Conservation (phyloP, 2,113 vertebrate species). For the Vanacampus margaritifer region DNA sequence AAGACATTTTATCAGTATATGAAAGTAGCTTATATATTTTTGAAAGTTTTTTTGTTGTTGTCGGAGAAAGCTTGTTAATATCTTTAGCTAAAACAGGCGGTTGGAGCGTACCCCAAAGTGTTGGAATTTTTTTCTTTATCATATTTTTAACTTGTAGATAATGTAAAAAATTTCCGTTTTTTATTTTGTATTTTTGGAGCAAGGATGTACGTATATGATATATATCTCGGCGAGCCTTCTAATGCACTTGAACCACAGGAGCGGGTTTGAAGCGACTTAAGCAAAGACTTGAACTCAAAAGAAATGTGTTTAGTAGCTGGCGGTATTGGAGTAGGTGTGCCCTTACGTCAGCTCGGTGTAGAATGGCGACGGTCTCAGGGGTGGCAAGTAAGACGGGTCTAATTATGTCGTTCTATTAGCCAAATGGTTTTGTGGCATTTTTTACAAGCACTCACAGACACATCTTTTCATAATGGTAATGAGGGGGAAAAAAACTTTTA, state of each 20-base stretch:
- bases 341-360: neutral
- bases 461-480: neutral
- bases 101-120: no score
- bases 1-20: no score
- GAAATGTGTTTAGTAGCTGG: neutral
- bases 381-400: neutral
- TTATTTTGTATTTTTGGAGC: no score
- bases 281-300: neutral
- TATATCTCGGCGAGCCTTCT: no score
- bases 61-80: no score
- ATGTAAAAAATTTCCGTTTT: no score
- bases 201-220: no score
- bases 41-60: no score
- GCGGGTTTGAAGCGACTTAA: neutral
- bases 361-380: conserved; percentile 1
- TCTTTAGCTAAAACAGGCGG: no score
- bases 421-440: neutral
- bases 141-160: no score
- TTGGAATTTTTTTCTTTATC: no score
- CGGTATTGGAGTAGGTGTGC: conserved; percentile 11
- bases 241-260: neutral
- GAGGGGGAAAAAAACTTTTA: neutral
- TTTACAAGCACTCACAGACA: neutral
- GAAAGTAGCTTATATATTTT: no score
- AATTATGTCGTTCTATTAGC: neutral